These are phyloP conservation scores for Perithous albicinctus DNA, from an alignment of 2,888 invertebrate genomes.

Conservation along the genomic window DNA sequence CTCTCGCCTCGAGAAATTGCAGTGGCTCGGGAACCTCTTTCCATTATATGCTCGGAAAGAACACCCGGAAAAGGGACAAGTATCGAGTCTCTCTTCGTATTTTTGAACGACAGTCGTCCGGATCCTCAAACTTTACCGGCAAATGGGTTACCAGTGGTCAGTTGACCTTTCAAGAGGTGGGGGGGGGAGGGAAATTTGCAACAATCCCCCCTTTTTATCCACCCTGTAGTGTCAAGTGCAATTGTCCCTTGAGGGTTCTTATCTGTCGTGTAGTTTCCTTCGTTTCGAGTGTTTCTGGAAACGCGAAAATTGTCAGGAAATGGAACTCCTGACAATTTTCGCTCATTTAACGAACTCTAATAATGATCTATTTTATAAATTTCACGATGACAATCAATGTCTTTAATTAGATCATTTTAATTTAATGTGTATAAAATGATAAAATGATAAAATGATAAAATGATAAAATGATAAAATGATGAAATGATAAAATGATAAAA, in stretches of 20 bases:
- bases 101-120: slow-evolving; percentile 24
- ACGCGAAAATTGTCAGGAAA: neutral
- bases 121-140: slow-evolving; percentile 47
- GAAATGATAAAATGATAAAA: too few species aligned
- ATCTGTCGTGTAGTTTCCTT: slow-evolving; percentile 11
- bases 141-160: slow-evolving; percentile 50
- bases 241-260: slow-evolving; percentile 18
- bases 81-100: neutral
- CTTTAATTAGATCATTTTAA: too few species aligned
- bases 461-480: too few species aligned
- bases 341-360: neutral
- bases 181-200: slow-evolving; percentile 46
- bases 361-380: neutral
- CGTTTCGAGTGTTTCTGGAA: neutral
- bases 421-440: too few species aligned
- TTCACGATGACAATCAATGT: too few species aligned
- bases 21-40: neutral
- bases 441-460: too few species aligned
- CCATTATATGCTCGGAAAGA: neutral
- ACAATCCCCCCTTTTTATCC: neutral
- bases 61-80: slow-evolving; percentile 23
- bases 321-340: neutral
- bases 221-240: slow-evolving; percentile 25
- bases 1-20: slow-evolving; percentile 52
- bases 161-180: slow-evolving; percentile 46